Evolutionary conservation across 2,888 invertebrate species (phyloP).

Genomic region (Leucophenga maculata): DNA sequence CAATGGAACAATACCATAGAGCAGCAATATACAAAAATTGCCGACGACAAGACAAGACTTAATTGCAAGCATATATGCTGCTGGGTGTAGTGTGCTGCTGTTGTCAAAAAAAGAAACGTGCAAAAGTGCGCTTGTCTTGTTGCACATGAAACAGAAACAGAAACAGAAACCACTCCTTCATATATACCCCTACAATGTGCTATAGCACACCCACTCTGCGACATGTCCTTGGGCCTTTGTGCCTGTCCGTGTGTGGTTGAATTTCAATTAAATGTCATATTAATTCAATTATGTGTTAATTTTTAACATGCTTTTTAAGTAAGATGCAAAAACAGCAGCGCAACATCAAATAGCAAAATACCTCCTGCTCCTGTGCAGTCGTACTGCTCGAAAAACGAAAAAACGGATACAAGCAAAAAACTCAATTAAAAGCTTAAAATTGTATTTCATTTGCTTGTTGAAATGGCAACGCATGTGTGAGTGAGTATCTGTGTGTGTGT

Average conservation of each 20-base stretch:
- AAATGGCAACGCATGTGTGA: not conserved
- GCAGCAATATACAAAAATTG: too few species aligned
- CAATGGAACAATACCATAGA: too few species aligned
- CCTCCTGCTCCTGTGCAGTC: not conserved
- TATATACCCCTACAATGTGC: not conserved
- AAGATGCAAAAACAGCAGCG: conserved; percentile 12
- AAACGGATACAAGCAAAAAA: conserved; percentile 12
- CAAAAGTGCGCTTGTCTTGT: not conserved
- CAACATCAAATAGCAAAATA: conserved; percentile 10
- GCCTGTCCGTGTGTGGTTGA: conserved; percentile 23
- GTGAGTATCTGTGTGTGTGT: not conserved
- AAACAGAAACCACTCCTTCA: not conserved
- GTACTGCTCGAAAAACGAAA: not conserved
- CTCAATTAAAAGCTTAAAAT: conserved; percentile 31
- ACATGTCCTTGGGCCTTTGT: not conserved
- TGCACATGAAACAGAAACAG: too few species aligned
- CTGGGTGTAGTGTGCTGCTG: too few species aligned
- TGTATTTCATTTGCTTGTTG: conserved; percentile 26
- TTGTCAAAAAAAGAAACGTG: too few species aligned
- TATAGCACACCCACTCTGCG: not conserved
- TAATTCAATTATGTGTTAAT: conserved; percentile 38
- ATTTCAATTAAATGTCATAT: conserved; percentile 36
- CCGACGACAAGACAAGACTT: too few species aligned
- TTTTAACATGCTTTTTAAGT: conserved; percentile 18
- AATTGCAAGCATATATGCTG: too few species aligned